phyloP scores from a whole-genome alignment of 2,888 invertebrate genomes.

The Caenorhabditis angaria region DNA sequence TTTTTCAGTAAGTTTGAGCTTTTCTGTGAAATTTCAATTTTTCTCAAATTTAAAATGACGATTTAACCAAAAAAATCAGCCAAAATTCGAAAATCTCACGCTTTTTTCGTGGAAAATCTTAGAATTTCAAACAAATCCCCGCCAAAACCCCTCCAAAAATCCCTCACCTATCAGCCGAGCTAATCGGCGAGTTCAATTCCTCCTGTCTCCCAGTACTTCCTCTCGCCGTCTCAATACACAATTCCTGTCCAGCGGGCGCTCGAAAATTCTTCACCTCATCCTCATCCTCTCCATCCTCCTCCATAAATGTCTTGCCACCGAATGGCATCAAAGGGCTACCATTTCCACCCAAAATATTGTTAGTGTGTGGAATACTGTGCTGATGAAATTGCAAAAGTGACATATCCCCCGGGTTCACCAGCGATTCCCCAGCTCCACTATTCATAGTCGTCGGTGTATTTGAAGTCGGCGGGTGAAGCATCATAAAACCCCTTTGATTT shows the following conservation, averaged over 20 bases:
- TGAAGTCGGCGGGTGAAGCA: constrained; percentile 18
- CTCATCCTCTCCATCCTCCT: constrained; percentile 17
- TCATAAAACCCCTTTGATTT: neutral
- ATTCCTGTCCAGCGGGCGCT: constrained; percentile 6
- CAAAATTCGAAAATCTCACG: no score
- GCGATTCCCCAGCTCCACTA: constrained; percentile 43
- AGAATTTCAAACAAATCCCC: no score
- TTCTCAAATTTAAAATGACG: no score
- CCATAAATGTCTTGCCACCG: constrained; percentile 3
- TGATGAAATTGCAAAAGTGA: constrained; percentile 29
- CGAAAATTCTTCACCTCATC: constrained; percentile 42
- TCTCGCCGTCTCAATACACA: constrained; percentile 31
- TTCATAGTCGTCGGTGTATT: constrained; percentile 39
- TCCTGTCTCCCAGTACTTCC: neutral
- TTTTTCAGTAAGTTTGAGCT: no score
- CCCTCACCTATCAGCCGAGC: constrained; percentile 2
- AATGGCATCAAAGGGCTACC: constrained; percentile 9
- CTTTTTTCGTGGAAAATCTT: no score
- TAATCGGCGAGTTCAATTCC: constrained; percentile 5
- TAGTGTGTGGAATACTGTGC: neutral
- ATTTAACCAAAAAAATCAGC: no score
- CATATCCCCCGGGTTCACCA: constrained; percentile 41
- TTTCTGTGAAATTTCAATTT: no score
- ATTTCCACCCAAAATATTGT: neutral
- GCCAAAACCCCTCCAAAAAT: no score